Evolutionary conservation across 2,113 vertebrate genomes (phyloP).

Genomic region (Tychaedon coryphoeus): DNA sequence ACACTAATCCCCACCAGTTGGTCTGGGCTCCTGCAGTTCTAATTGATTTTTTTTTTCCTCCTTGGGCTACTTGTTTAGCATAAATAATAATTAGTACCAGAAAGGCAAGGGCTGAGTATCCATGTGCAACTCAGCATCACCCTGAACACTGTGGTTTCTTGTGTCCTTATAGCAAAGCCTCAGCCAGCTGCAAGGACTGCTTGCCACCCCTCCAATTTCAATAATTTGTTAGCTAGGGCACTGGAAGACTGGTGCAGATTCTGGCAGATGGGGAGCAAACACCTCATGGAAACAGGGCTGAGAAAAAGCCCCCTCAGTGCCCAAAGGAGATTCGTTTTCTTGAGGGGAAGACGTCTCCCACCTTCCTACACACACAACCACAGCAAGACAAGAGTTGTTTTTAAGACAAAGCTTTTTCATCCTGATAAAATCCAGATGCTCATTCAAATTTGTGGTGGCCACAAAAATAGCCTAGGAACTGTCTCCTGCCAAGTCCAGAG

Average conservation of each 20-base stretch:
- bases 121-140: not conserved
- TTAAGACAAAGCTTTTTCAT: not conserved
- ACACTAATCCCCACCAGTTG: not conserved
- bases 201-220: not conserved
- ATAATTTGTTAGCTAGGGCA: not conserved
- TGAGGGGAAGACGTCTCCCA: not conserved
- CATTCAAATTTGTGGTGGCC: not conserved
- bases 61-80: not conserved
- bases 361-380: not conserved
- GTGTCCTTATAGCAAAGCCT: not conserved
- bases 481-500: not conserved
- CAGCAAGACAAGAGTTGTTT: not conserved
- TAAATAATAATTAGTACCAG: not conserved
- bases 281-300: not conserved
- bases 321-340: not conserved
- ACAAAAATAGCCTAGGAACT: not conserved
- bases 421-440: not conserved
- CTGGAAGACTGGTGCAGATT: not conserved
- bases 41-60: not conserved
- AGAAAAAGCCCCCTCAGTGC: not conserved
- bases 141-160: not conserved
- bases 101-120: not conserved
- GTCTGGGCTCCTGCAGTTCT: not conserved
- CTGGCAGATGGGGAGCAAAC: not conserved
- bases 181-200: not conserved